Evolutionary conservation across 2,113 vertebrate genomes (phyloP).

Genomic region (Mormoops blainvillei): DNA sequence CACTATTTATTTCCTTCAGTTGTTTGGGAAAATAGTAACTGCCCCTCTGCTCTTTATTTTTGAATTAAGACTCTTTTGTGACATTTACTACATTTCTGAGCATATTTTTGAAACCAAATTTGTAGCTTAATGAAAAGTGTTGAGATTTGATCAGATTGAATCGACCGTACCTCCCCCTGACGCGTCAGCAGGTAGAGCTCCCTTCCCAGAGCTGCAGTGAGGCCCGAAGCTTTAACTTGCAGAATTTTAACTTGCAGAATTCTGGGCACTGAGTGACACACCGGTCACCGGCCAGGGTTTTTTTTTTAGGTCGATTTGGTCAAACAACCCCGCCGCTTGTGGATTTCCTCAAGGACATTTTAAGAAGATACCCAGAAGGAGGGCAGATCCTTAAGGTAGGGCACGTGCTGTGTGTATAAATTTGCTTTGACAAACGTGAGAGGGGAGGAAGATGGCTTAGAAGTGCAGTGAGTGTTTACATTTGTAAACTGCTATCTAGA

Average conservation of each 20-base stretch:
- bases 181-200: neutral
- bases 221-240: neutral
- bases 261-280: neutral
- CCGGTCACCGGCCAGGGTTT: neutral
- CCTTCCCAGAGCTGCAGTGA: neutral
- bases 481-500: neutral
- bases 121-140: neutral
- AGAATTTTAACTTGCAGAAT: neutral
- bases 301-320: constrained; percentile 93
- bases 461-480: neutral
- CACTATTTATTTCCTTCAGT: neutral
- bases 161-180: neutral
- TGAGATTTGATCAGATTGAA: neutral
- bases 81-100: neutral
- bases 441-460: neutral
- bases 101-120: neutral
- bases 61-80: neutral
- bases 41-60: neutral
- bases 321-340: constrained; percentile 98
- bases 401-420: neutral
- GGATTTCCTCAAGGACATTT: constrained; percentile 98
- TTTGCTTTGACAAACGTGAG: neutral
- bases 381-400: constrained; percentile 98
- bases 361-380: constrained; percentile 97
- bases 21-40: neutral